Evolutionary conservation across 2,888 invertebrate species (phyloP).

Genomic region (Eudasyphora cyanicolor): DNA sequence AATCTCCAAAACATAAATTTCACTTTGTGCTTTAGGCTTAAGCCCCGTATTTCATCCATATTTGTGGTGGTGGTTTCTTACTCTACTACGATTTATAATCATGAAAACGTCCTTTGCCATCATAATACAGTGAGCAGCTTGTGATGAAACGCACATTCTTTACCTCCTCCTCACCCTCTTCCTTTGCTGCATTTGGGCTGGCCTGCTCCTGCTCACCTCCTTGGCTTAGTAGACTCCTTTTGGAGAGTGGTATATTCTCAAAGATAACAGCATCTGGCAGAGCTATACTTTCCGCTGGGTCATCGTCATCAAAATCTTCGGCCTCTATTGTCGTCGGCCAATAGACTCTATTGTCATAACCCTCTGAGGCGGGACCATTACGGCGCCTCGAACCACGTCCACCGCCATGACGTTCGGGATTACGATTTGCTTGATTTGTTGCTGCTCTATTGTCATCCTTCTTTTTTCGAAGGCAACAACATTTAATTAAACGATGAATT

Average conservation of each 20-base stretch:
- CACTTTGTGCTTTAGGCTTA: neutral
- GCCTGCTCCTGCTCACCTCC: neutral
- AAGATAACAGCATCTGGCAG: slow-evolving; percentile 48
- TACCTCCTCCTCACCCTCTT: slow-evolving; percentile 41
- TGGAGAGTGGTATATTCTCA: slow-evolving; percentile 18
- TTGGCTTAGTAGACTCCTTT: neutral
- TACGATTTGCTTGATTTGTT: neutral
- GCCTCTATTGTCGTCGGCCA: slow-evolving; percentile 43
- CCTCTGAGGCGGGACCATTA: neutral
- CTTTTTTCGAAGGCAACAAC: slow-evolving; percentile 50
- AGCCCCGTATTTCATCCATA: neutral
- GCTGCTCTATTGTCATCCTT: neutral
- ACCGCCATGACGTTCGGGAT: neutral
- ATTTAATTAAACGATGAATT: slow-evolving; percentile 65
- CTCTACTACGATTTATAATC: slow-evolving; percentile 46
- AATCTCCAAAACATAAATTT: neutral
- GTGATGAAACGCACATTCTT: slow-evolving; percentile 66
- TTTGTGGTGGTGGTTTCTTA: neutral
- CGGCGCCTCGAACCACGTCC: neutral
- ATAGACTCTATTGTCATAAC: slow-evolving; percentile 38
- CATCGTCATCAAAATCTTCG: neutral
- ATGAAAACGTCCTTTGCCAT: slow-evolving; percentile 68
- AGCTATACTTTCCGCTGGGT: neutral
- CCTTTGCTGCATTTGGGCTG: slow-evolving; percentile 7
- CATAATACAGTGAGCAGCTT: slow-evolving; percentile 69